Base-by-base conservation (phyloP, 2,797 vertebrate genomes). In the Salmo trutta region DNA sequence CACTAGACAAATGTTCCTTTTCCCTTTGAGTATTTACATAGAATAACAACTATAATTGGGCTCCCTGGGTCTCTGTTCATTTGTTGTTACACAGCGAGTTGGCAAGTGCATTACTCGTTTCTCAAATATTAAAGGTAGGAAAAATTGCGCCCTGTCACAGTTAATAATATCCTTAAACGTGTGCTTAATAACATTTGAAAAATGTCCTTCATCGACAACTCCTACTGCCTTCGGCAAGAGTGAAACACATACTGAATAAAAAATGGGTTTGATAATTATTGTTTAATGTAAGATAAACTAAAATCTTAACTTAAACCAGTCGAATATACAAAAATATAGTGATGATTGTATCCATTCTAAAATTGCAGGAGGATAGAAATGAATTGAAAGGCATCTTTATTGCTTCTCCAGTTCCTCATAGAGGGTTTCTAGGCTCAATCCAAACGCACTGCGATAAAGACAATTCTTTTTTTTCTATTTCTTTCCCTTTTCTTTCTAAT, bases 61-160 rank as follows among this genome's bases (percentile, higher is more conserved):
- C 88, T 90, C 85, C 89, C 83, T 87, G 83, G 87, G 85, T 90
- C 75, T 74, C 78, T 89, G 84, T 91, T 90, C 90, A 83, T 88
- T 89, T 92, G 91, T 85, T 87, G 84, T 89, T 83, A 88, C 77
- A 87, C 75, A 88, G 79, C 51, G 75, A 91, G 80, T 85, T 90
- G 87, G 85, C 82, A 83, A 86, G 84, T 87, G 81, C 75, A 87
- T 90, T 91, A 82, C 2, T 56, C 56, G 2, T 78, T 90, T 79
- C 59, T 75, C 84, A 81, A 84, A 81, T 84, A 89, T 90, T 90
- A 91, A 90, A 88, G 71, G 80, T 75, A 87, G 87, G 87, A 80
- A 86, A 85, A 90, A 89, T 72, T 85, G 73, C 76, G 79, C 81
- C 82, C 82, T 77, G 83, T 82, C 88, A 89, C 85, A 88, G 79